These are phyloP conservation scores for Castor canadensis DNA, from an alignment of 2,113 vertebrate species.

Conservation along the genomic window DNA sequence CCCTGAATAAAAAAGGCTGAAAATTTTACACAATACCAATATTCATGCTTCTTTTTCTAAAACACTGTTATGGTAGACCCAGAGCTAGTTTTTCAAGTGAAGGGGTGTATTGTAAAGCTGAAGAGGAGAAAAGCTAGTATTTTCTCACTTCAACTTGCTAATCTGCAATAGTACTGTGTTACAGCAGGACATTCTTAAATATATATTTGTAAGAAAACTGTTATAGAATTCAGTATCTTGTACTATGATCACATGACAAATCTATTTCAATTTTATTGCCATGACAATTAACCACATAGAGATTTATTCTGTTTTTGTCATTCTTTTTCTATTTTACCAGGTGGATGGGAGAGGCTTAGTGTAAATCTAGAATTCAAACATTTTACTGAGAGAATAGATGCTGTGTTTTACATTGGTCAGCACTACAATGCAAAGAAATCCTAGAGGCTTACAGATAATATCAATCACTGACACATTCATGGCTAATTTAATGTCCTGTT, in stretches of 20 bases:
- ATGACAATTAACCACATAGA: conserved; percentile 59
- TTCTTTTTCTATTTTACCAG: conserved; percentile 47
- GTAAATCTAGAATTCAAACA: conserved; percentile 38
- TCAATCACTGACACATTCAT: not conserved
- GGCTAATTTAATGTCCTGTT: conserved; percentile 60
- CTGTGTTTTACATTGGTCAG: conserved; percentile 49
- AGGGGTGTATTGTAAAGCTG: not conserved
- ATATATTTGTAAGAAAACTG: conserved; percentile 50
- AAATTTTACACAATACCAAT: conserved; percentile 25
- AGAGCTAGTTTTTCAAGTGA: conserved; percentile 44
- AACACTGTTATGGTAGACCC: not conserved
- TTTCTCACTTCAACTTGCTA: conserved; percentile 62
- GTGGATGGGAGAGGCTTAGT: not conserved
- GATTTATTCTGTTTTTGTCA: conserved; percentile 43
- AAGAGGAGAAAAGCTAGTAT: conserved; percentile 56
- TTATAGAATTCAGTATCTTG: conserved; percentile 59
- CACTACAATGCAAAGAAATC: not conserved
- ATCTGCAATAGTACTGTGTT: conserved; percentile 46
- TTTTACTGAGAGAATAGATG: conserved; percentile 48
- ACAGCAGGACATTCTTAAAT: conserved; percentile 67
- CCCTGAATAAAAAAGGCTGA: not conserved
- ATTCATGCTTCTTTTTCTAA: conserved; percentile 40
- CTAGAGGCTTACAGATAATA: conserved; percentile 52
- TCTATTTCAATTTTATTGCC: conserved; percentile 68
- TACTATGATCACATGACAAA: conserved; percentile 53